Percentiles rank a stretch among this genome's conserved stretches.
Evolutionary conservation across 2,888 invertebrate genomes (phyloP).

Genomic region (Lampropteryx suffumata): DNA sequence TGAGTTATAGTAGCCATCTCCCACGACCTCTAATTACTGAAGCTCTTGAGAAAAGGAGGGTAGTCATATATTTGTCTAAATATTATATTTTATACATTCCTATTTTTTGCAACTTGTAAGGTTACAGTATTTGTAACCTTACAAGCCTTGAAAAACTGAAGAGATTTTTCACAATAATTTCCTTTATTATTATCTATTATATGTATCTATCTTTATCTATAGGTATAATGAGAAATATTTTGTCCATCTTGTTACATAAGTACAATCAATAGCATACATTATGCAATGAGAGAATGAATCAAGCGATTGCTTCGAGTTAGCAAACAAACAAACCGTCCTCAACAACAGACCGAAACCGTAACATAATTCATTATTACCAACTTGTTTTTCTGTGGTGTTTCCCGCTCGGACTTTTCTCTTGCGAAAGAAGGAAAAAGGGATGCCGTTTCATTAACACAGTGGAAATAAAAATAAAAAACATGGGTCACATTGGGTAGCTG

Average conservation of each 20-base stretch:
- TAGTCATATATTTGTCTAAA: no score
- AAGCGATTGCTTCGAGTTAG: conserved; percentile 12
- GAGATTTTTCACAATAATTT: no score
- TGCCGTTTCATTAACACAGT: conserved; percentile 15
- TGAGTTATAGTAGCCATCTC: no score
- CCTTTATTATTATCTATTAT: no score
- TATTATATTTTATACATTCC: no score
- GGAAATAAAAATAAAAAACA: not conserved
- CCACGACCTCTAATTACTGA: no score
- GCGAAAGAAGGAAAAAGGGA: conserved; percentile 9
- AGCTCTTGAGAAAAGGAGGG: no score
- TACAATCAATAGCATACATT: conserved; percentile 11
- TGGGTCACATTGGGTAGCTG: no score
- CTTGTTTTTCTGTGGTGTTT: conserved; percentile 57
- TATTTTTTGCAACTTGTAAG: no score
- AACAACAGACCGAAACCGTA: conserved; percentile 23
- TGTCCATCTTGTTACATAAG: not conserved
- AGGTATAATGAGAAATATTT: not conserved
- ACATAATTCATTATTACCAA: conserved; percentile 66
- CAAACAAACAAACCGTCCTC: conserved; percentile 24
- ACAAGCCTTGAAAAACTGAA: no score
- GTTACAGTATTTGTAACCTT: no score
- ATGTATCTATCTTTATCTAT: no score
- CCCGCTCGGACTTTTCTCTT: conserved; percentile 8
- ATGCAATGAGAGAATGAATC: conserved; percentile 8